These are phyloP conservation scores for Pelosia muscerda DNA, from an alignment of 2,888 invertebrate genomes.

Conservation along the genomic window DNA sequence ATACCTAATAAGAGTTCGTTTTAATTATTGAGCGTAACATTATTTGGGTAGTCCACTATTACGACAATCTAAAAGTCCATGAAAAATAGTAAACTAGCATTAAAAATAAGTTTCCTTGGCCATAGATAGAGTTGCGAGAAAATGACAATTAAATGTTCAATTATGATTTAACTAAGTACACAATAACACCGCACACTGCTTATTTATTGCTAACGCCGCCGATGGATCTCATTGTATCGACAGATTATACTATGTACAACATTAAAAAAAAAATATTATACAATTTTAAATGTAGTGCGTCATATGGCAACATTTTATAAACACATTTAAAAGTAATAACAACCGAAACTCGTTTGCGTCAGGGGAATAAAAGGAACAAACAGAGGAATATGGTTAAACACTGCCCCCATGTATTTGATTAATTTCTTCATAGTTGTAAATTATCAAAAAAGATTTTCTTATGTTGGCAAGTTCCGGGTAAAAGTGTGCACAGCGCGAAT, in stretches of 20 bases:
- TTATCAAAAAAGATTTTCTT: slow-evolving; percentile 47
- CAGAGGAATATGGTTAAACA: slow-evolving; percentile 34
- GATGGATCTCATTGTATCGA: neutral
- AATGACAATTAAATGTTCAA: too few species aligned
- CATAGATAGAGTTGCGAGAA: too few species aligned
- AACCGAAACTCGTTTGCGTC: slow-evolving; percentile 21
- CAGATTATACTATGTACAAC: neutral
- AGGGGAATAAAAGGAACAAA: slow-evolving; percentile 34
- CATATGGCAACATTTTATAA: slow-evolving; percentile 40
- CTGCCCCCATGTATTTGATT: slow-evolving; percentile 29
- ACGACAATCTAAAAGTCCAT: too few species aligned
- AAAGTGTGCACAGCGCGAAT: slow-evolving; percentile 72
- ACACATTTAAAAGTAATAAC: slow-evolving; percentile 25
- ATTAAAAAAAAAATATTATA: too few species aligned
- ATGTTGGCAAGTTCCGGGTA: slow-evolving; percentile 69
- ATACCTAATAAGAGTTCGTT: too few species aligned
- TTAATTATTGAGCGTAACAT: too few species aligned
- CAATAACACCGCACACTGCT: too few species aligned
- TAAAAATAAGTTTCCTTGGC: too few species aligned
- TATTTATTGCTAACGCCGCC: too few species aligned
- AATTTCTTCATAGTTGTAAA: slow-evolving; percentile 29
- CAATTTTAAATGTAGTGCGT: neutral
- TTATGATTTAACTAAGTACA: too few species aligned
- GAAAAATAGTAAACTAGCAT: too few species aligned
- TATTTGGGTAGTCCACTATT: too few species aligned